Base-by-base conservation (phyloP, 2,113 vertebrate genomes). In the Ammodytes marinus region DNA sequence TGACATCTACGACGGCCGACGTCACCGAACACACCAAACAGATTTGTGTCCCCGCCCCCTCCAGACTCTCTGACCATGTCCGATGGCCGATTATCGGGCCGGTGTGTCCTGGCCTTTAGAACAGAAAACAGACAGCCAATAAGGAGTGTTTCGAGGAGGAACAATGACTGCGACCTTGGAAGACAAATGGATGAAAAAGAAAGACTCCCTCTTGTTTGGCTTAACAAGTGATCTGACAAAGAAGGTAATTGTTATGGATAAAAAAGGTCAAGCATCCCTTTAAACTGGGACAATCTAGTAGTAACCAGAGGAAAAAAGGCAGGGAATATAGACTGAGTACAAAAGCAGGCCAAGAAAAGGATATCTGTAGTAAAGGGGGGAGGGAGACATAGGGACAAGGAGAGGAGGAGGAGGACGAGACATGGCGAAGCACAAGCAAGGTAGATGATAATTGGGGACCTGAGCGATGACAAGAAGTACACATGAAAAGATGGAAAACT, bases 401-500 rank as follows among this genome's bases (percentile, higher is more conserved):
- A 73, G 11, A 69, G 54, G 66, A 49, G 54, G 40, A 66, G 40
- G 11, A 60, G 70, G 40, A 70, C 5, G 54, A 42, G 78, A 82
- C 57, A 52, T 3, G 10, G 57, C 8, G 12, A 69, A 77, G 53
- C 15, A 79, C 67, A 84, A 91, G 92, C 91, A 94, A 63, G 27
- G 27, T 27, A 27, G 79, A 73, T 46, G 59, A 67, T 40, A 72
- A 63, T 37, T 42, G 74, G 58, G 52, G n/a, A 77, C 54, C 35
- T 50, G 71, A 70, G 64, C 5, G 19, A 73, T 40, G 59, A 67
- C 5, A 73, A 77, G 71, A 82, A 58, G 81, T 88, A 90, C 92
- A 93, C 92, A 94, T 95, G 86, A 90, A 93, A 95, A 92, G 82
- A 72, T 86, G 89, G 93, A 72, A 87, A 94, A 97, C 97, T 98